phyloP scores from a whole-genome alignment of 1,140 invertebrate genomes.

The Drosophila mojavensis region DNA sequence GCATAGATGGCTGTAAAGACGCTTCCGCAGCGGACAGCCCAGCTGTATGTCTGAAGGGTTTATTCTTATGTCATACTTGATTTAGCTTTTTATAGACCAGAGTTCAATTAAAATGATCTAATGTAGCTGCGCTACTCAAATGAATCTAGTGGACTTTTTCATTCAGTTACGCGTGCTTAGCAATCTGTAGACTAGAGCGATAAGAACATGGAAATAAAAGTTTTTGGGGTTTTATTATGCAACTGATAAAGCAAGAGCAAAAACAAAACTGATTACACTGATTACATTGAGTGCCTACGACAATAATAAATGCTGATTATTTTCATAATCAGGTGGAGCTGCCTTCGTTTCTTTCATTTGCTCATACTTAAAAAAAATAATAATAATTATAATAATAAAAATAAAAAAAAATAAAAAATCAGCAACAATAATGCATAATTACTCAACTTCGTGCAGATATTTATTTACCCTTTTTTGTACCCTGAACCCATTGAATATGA shows the following conservation, averaged over 20 bases:
- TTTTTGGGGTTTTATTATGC: not conserved
- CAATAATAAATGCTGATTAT: not conserved
- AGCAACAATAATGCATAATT: too few species aligned
- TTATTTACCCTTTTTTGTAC: too few species aligned
- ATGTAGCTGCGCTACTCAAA: slow-evolving; percentile 12
- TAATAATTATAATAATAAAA: too few species aligned
- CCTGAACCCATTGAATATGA: too few species aligned
- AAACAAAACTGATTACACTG: not conserved
- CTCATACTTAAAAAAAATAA: not conserved
- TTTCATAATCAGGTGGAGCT: not conserved
- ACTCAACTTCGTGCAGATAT: too few species aligned
- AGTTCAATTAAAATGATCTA: slow-evolving; percentile 53
- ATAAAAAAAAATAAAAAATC: too few species aligned
- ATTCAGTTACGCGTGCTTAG: slow-evolving; percentile 14
- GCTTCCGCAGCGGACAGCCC: not conserved
- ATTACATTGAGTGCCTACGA: not conserved
- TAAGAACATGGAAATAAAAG: not conserved
- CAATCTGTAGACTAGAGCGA: not conserved
- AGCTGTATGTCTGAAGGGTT: not conserved
- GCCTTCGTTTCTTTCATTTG: too few species aligned
- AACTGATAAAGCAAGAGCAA: not conserved
- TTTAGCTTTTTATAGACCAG: slow-evolving; percentile 22
- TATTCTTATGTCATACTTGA: slow-evolving; percentile 21
- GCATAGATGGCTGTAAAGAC: slow-evolving; percentile 5
- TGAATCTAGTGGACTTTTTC: slow-evolving; percentile 15